phyloP scores from a whole-genome alignment of 2,888 invertebrate genomes.

The Tortricodes alternella region DNA sequence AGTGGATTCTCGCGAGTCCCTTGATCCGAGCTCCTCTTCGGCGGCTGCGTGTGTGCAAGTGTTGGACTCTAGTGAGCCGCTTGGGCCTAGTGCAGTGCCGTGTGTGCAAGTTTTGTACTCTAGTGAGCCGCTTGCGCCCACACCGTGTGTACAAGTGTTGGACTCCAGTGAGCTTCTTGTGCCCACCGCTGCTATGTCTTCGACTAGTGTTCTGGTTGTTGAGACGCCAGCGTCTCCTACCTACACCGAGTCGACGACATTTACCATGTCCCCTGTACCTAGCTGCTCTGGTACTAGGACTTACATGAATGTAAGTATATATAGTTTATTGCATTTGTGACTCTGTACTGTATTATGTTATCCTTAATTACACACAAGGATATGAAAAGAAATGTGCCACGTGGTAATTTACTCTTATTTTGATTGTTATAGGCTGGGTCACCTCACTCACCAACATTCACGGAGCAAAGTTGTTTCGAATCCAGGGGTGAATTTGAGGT shows the following conservation, averaged over 20 bases:
- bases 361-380: background rate
- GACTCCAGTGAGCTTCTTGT: no score
- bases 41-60: background rate
- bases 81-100: no score
- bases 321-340: no score
- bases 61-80: no score
- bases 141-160: no score
- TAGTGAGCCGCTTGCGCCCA: no score
- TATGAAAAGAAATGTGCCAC: background rate
- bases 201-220: background rate
- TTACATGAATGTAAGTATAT: background rate
- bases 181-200: no score
- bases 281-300: background rate
- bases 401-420: no score
- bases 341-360: background rate
- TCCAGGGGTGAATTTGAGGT: no score
- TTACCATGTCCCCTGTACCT: background rate
- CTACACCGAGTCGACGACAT: background rate
- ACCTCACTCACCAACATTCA: no score
- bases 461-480: no score
- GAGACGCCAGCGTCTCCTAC: slow-evolving; percentile 2
- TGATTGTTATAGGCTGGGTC: no score
- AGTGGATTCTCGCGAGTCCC: slow-evolving; percentile 4
- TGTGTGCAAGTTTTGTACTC: background rate
- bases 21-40: slow-evolving; percentile 6